Base-by-base conservation (phyloP, 2,113 vertebrate genomes). In the Thunnus maccoyii region DNA sequence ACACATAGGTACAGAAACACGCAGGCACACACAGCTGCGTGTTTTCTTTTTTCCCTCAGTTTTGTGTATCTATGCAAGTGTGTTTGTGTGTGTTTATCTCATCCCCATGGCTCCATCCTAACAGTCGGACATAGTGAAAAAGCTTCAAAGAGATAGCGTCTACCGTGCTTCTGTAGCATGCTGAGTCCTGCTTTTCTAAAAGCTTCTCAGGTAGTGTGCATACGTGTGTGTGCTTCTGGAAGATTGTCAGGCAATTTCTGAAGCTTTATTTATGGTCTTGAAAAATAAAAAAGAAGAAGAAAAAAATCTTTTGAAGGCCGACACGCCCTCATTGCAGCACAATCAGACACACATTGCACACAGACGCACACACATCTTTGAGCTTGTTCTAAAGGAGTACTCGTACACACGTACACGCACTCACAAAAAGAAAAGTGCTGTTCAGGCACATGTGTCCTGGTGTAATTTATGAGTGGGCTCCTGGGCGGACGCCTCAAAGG, bases 401-500 rank as follows among this genome's bases (percentile, higher is more conserved):
- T 17, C 30, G 36, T 41, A 55, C 65, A 71, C 50, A 52, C 20
- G 52, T 25, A 17, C 57, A 76, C 17, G 36, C 47, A 69, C 64
- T 62, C 66, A 66, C 64, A 62, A 55, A 73, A 56, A 61, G 80
- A 87, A 90, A 95, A 95, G 74, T 92, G 94, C 94, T 94, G 93
- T 62, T 86, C 88, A 80, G 84, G 93, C 94, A 94, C 89, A 94
- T 95, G 96, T 95, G 94, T 95, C 95, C 94, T 79, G 94, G 91
- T 94, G 95, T 97, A 96, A 96, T 95, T 94, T 90, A 95, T 94
- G 97, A 96, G 95, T 93, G 94, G 89, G 88, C 91, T 90, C 90
- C 83, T 86, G 87, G 88, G 91, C 36, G 86, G 91, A 90, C 32
- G 87, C 92, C 92, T 93, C 92, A 81, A 87, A 91, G 91, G 92